Percentiles rank a stretch among this genome's conserved stretches.
These are phyloP conservation scores for Acrocera orbiculus DNA, from an alignment of 2,888 invertebrate species.

Conservation along the genomic window DNA sequence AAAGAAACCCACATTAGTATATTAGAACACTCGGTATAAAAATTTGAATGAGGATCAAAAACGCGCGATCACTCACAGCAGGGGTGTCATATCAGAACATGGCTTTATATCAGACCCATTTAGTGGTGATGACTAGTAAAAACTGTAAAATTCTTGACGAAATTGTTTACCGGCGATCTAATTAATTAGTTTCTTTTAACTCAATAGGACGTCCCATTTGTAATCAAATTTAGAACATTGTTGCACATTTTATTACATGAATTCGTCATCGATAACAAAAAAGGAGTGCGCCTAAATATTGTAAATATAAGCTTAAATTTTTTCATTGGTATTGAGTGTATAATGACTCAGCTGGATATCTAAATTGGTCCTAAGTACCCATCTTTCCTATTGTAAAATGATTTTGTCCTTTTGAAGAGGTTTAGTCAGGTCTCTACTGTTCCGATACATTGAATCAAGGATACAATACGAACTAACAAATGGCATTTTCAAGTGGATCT, in stretches of 20 bases:
- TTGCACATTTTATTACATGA: too few relatives aligned
- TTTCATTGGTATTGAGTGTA: not conserved
- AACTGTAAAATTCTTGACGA: slow-evolving; percentile 4
- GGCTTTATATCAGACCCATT: slow-evolving; percentile 4
- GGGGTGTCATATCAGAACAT: slow-evolving; percentile 3
- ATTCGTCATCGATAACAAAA: not conserved
- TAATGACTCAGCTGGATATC: slow-evolving; percentile 2
- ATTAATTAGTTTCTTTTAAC: slow-evolving; percentile 2
- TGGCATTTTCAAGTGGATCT: slow-evolving; percentile 1
- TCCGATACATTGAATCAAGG: not conserved
- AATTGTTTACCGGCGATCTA: slow-evolving; percentile 2
- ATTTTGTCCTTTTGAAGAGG: slow-evolving; percentile 2
- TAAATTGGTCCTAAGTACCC: slow-evolving; percentile 6
- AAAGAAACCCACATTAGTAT: not conserved
- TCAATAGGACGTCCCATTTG: not conserved
- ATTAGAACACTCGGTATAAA: not conserved
- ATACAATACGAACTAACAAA: not conserved
- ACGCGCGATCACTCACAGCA: slow-evolving; percentile 2
- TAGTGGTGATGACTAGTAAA: slow-evolving; percentile 6
- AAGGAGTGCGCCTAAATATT: not conserved
- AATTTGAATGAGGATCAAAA: slow-evolving; percentile 1
- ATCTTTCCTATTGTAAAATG: slow-evolving; percentile 2
- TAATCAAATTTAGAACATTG: not conserved
- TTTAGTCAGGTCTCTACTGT: not conserved
- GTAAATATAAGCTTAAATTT: not conserved